Evolutionary conservation across 2,113 vertebrate genomes (phyloP), one percentile per base, ranked within the genome.

Genomic region (Poeciliopsis retropinna): DNA sequence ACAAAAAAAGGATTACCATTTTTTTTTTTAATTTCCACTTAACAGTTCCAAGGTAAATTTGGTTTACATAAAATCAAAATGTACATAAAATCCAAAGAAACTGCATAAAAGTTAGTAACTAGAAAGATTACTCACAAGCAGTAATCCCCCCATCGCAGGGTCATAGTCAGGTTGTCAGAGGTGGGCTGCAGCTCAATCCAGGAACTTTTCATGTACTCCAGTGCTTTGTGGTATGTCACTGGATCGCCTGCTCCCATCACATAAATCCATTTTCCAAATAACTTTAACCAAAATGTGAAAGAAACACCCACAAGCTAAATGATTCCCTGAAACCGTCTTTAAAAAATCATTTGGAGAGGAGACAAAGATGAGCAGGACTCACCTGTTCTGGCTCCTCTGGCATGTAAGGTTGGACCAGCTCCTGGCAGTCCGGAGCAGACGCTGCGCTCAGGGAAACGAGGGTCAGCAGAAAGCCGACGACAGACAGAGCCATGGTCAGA

Each of bases 231-330:
- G 81, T 93, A 93, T 1, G 72, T 72, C 51, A 74, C 51, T 2
- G 91, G 92, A 67, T 91, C 91, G 11, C 89, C 91, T 31, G 91
- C 87, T 71, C 91, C 92, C 91, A 92, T 83, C 47, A 88, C 89
- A n/a, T 91, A 93, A 72, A 93, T 86, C 92, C 92, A 93, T 70
- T 88, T 92, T 25, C 92, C 92, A 83, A 89, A 88, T 6, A 93
- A 27, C 92, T 93, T 68, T 14, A 39, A 84, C 5, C 31, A 67
- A 3, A 78, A 66, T 31, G 14, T 63, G 17, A 19, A 17, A 3
- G 15, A 22, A 37, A 37, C 4, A 67, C 15, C 2, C 25, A 44
- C 5, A 15, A 14, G 22, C 10, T 27, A 70, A 14, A 31, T 4
- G 1, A 69, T 31, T 54, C 31, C 54, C 12, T 22, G 28, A 0